These are phyloP conservation scores for Tupaia chinensis DNA, from an alignment of 2,113 vertebrate species.

Conservation along the genomic window DNA sequence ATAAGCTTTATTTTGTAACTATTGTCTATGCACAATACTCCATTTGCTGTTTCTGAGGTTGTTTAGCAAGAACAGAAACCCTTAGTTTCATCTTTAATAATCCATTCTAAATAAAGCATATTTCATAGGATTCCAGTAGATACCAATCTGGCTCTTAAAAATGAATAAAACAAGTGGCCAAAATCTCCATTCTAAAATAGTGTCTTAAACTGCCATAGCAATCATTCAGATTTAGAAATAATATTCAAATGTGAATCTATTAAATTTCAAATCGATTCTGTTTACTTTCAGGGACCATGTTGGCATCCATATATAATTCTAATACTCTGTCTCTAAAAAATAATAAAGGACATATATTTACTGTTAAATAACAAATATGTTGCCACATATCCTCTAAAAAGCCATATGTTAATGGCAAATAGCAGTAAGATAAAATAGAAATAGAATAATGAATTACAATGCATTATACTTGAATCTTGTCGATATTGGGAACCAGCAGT, in stretches of 20 bases:
- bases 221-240: background rate
- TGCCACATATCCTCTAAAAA: background rate
- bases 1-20: background rate
- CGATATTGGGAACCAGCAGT: background rate
- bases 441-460: background rate
- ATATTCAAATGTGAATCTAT: background rate
- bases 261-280: slow-evolving; percentile 6
- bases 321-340: background rate
- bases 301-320: background rate
- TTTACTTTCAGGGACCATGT: background rate
- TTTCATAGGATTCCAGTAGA: background rate
- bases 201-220: background rate
- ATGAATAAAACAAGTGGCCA: background rate
- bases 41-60: background rate
- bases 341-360: slow-evolving; percentile 5
- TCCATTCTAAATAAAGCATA: background rate
- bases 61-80: background rate
- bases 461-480: background rate
- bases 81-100: background rate
- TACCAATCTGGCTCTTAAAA: background rate
- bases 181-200: background rate
- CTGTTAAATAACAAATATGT: background rate
- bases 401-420: background rate
- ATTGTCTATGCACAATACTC: background rate
- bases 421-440: background rate